A percentile compares a stretch with the other conserved stretches of the same genome.
Evolutionary conservation across 2,888 invertebrate species (phyloP).

Genomic region (Cataglyphis altisquamis): DNA sequence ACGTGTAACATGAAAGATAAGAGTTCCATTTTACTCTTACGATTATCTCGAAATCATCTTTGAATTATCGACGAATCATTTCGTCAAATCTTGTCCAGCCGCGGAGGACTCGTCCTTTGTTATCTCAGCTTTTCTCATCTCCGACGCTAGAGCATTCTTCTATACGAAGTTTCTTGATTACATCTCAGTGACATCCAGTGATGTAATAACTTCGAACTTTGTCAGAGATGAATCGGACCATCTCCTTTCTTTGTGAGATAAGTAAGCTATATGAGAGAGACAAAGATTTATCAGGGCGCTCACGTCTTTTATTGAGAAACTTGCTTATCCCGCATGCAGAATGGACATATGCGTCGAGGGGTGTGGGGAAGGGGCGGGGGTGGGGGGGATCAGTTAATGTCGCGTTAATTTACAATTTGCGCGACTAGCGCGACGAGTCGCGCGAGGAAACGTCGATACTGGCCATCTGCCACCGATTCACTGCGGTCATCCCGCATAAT

Average conservation of each 20-base stretch:
- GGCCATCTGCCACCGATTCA: constrained; percentile 73
- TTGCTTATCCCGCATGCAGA: constrained; percentile 62
- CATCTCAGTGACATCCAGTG: constrained; percentile 34
- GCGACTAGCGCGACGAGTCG: constrained; percentile 54
- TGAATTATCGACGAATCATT: not conserved
- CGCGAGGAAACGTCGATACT: constrained; percentile 68
- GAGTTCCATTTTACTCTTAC: not conserved
- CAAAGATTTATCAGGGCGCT: constrained; percentile 44
- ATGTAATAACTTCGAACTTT: constrained; percentile 62
- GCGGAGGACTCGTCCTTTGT: constrained; percentile 25
- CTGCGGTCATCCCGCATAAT: constrained; percentile 62
- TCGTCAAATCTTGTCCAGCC: not conserved
- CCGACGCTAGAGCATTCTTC: not conserved
- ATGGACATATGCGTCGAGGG: constrained; percentile 30
- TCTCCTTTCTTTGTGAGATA: not conserved
- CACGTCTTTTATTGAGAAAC: constrained; percentile 80
- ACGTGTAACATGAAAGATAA: not conserved
- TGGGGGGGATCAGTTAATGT: constrained; percentile 64
- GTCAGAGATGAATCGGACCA: constrained; percentile 8
- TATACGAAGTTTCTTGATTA: constrained; percentile 64
- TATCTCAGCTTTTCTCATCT: constrained; percentile 40
- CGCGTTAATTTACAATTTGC: constrained; percentile 81
- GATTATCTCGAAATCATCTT: not conserved
- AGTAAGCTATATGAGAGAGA: not conserved
- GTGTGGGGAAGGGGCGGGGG: not conserved